Evolutionary conservation across 1,140 invertebrate genomes (phyloP).

Genomic region (Papilio machaon): DNA sequence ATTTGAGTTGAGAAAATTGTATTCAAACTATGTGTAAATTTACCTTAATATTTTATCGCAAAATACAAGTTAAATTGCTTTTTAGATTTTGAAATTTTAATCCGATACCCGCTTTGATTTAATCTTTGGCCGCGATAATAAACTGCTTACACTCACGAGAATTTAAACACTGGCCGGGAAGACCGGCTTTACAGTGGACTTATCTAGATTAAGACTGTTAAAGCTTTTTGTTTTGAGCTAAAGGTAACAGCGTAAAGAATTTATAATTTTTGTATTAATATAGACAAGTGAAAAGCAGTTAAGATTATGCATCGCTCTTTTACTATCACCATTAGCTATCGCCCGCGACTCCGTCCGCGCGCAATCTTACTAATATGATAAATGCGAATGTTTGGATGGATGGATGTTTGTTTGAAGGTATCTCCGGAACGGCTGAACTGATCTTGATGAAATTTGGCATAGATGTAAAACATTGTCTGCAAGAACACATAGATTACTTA

Average conservation of each 20-base stretch:
- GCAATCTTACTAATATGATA: too few relatives aligned
- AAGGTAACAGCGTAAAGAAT: background rate
- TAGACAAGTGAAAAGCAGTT: background rate
- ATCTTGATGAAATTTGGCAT: too few relatives aligned
- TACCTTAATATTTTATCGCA: background rate
- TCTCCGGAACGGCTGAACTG: too few relatives aligned
- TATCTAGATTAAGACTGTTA: conserved; percentile 12
- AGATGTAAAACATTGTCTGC: too few relatives aligned
- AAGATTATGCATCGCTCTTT: background rate
- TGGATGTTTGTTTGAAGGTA: too few relatives aligned
- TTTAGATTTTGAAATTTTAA: background rate
- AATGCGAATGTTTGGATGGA: too few relatives aligned
- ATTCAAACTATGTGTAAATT: background rate
- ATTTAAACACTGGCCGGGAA: conserved; percentile 13
- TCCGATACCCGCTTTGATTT: conserved; percentile 6
- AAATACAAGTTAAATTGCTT: background rate
- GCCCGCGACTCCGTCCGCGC: too few relatives aligned
- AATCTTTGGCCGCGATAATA: background rate
- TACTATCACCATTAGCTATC: background rate
- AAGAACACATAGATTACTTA: too few relatives aligned
- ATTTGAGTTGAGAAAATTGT: too few relatives aligned
- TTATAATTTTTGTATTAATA: background rate
- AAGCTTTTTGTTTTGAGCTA: conserved; percentile 7
- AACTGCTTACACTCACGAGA: conserved; percentile 15
- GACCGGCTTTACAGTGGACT: background rate